These are phyloP conservation scores for Lasioglossum leucozonium DNA, from an alignment of 2,888 invertebrate genomes.

Conservation along the genomic window DNA sequence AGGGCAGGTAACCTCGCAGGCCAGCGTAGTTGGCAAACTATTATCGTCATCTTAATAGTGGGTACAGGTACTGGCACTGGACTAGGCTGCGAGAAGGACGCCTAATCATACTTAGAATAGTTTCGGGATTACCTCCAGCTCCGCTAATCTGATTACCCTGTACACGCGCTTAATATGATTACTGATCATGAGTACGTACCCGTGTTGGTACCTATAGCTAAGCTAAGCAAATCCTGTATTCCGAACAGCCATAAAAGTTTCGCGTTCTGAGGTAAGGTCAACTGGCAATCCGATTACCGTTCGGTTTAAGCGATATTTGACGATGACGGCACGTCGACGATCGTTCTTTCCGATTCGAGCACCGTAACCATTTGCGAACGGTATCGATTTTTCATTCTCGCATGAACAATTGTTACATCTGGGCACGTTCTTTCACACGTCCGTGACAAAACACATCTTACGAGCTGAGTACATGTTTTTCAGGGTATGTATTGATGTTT, in stretches of 20 bases:
- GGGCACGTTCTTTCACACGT: neutral
- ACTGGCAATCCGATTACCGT: constrained; percentile 77
- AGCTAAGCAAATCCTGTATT: constrained; percentile 80
- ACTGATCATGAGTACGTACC: constrained; percentile 84
- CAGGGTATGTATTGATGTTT: too few species aligned
- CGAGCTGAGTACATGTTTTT: too few species aligned
- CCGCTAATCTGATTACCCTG: constrained; percentile 84
- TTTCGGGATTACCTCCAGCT: constrained; percentile 84
- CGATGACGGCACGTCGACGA: constrained; percentile 50
- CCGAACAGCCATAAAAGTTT: constrained; percentile 81
- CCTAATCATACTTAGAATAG: constrained; percentile 85
- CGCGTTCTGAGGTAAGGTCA: constrained; percentile 77
- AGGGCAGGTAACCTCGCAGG: constrained; percentile 82
- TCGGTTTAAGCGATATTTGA: constrained; percentile 65
- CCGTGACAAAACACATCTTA: too few species aligned
- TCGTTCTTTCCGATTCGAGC: constrained; percentile 2
- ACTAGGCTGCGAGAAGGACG: constrained; percentile 82
- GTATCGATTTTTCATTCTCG: neutral
- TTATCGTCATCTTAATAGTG: constrained; percentile 84
- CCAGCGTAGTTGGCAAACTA: constrained; percentile 84
- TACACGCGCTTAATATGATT: constrained; percentile 85
- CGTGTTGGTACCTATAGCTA: constrained; percentile 79
- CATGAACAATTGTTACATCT: neutral
- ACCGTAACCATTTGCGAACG: neutral
- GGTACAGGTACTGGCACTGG: constrained; percentile 80